Evolutionary conservation across 2,797 vertebrate genomes (phyloP).

Genomic region (Siniperca scherzeri): DNA sequence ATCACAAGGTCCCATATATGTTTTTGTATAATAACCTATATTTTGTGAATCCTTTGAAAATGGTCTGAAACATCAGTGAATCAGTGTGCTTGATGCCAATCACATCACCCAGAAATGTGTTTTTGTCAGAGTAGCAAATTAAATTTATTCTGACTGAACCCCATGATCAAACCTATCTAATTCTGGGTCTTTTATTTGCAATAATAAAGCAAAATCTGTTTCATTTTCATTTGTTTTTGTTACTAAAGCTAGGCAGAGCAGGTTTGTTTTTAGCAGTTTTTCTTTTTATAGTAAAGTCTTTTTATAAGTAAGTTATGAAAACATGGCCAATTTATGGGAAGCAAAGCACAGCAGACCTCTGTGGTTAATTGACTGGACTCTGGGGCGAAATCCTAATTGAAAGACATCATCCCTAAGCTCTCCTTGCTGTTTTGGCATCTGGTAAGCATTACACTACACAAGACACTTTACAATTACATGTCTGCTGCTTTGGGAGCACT

Average conservation of each 20-base stretch:
- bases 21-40: neutral
- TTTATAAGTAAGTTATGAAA: conserved; percentile 3
- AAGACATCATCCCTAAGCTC: conserved; percentile 66
- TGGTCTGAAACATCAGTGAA: neutral
- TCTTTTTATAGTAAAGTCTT: neutral
- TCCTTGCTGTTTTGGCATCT: conserved; percentile 63
- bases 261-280: neutral
- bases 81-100: neutral
- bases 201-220: neutral
- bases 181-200: neutral
- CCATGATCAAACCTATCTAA: neutral
- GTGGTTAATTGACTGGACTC: conserved; percentile 65
- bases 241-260: neutral
- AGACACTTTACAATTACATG: conserved; percentile 56
- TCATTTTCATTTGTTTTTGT: neutral
- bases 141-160: neutral
- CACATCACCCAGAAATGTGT: neutral
- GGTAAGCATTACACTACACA: conserved; percentile 37
- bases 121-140: neutral
- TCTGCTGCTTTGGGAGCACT: conserved; percentile 49
- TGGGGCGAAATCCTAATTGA: conserved; percentile 64
- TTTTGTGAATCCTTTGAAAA: conserved; percentile 17
- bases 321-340: conserved; percentile 39
- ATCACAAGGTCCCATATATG: neutral
- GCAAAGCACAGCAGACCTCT: conserved; percentile 37